phyloP scores from a whole-genome alignment of 2,888 invertebrate species.

The Rhyacophila evoluta region DNA sequence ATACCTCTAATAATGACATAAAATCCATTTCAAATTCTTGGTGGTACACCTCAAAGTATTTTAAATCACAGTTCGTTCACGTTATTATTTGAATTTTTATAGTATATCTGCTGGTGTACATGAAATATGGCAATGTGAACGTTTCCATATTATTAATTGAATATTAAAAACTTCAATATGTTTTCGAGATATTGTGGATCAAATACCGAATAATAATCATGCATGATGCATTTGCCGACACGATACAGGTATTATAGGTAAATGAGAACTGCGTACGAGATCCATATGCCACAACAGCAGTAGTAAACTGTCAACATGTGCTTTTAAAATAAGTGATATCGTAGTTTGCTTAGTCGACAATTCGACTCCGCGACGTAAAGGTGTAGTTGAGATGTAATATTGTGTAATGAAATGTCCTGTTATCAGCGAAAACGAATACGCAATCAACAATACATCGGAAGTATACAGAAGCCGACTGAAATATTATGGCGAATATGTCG shows the following conservation, averaged over 20 bases:
- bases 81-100: neutral
- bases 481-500: neutral
- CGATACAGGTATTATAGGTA: neutral
- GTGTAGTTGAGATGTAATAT: neutral
- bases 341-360: conserved; percentile 1
- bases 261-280: neutral
- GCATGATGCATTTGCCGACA: neutral
- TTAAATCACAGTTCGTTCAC: neutral
- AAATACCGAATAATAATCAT: neutral
- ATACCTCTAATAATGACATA: conserved; percentile 68
- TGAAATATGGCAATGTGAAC: neutral
- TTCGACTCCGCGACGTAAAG: neutral
- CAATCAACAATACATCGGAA: neutral
- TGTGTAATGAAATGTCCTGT: neutral
- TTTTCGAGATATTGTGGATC: neutral
- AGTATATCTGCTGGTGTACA: neutral
- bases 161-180: neutral
- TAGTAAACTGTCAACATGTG: neutral
- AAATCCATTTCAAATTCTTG: conserved; percentile 64
- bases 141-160: neutral
- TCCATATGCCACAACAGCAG: conserved; percentile 19
- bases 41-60: neutral
- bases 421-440: neutral
- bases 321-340: neutral
- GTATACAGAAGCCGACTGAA: neutral